Evolutionary conservation across 2,797 vertebrate species (phyloP), one percentile per base, ranked within the genome.

Genomic region (Betta splendens): DNA sequence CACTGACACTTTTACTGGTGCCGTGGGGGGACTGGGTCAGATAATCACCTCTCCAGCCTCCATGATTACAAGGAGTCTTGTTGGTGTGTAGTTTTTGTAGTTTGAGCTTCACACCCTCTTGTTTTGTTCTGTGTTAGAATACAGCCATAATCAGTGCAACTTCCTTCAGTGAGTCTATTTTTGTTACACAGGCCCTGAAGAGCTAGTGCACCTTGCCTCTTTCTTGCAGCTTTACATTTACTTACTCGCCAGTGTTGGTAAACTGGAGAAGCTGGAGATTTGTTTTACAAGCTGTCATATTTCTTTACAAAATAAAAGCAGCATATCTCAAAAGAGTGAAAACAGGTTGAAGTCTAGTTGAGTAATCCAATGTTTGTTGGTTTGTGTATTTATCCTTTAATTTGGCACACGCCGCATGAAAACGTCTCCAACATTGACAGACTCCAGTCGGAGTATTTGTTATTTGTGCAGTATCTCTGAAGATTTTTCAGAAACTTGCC

Each of bases 31-130:
- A n/a, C n/a, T n/a, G n/a, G n/a, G 70, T 81, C 78, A 77, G 56
- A 75, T 83, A 71, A 84, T 89, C 26, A 46, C 62, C 69, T 65
- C 45, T 58, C 31, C 62, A 57, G 48, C 61, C 36, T 55, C 64
- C 22, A 23, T n/a, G 31, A 70, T 72, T 73, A 58, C 72, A 48
- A 52, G 54, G 29, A n/a, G 47, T 33, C 35, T 70, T 73, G 83
- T 67, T 72, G 68, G 77, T 75, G 52, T 48, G 47, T 50, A 51
- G 39, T 61, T 50, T 61, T 63, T 46, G 51, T 56, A 33, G n/a
- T 15, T 37, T 53, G 44, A 36, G 28, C 38, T 69, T 66, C 16
- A 40, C 35, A 48, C 22, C 50, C 39, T 67, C 66, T 43, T 51
- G 25, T 43, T 65, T 29, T 50, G 17, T 35, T 60, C 70, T 59